Evolutionary conservation across 2,113 vertebrate genomes (phyloP).

Genomic region (Azemiops feae): DNA sequence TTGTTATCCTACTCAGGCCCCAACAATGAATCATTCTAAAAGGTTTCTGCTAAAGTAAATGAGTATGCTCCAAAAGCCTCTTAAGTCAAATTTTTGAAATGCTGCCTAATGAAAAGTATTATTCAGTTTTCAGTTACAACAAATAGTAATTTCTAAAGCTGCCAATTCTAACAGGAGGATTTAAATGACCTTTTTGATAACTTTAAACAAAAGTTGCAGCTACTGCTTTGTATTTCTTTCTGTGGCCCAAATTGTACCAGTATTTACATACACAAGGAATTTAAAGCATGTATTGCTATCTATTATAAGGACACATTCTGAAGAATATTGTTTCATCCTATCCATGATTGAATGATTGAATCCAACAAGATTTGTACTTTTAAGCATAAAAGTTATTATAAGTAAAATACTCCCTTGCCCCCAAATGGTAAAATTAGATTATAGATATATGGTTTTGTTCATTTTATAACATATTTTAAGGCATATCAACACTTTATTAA

Average conservation of each 20-base stretch:
- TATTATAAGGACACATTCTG: background rate
- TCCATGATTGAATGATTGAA: background rate
- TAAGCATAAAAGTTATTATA: background rate
- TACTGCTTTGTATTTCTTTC: background rate
- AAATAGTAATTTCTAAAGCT: background rate
- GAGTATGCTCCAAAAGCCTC: background rate
- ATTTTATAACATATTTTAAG: background rate
- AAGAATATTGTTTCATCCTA: background rate
- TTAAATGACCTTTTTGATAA: slow-evolving; percentile 3
- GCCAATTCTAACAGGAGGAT: background rate
- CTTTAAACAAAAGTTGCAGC: background rate
- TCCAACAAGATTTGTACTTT: background rate
- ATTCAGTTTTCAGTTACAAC: slow-evolving; percentile 6
- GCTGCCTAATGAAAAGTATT: background rate
- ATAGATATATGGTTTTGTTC: background rate
- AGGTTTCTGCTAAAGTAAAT: background rate
- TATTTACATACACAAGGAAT: background rate
- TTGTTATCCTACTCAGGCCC: background rate
- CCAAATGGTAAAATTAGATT: background rate
- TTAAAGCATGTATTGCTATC: background rate
- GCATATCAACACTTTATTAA: background rate
- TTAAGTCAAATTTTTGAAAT: background rate
- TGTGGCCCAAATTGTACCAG: background rate
- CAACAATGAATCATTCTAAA: background rate
- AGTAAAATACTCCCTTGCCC: background rate